Base-by-base conservation (phyloP, 1,140 invertebrate species). In the Caerostris darwini region DNA sequence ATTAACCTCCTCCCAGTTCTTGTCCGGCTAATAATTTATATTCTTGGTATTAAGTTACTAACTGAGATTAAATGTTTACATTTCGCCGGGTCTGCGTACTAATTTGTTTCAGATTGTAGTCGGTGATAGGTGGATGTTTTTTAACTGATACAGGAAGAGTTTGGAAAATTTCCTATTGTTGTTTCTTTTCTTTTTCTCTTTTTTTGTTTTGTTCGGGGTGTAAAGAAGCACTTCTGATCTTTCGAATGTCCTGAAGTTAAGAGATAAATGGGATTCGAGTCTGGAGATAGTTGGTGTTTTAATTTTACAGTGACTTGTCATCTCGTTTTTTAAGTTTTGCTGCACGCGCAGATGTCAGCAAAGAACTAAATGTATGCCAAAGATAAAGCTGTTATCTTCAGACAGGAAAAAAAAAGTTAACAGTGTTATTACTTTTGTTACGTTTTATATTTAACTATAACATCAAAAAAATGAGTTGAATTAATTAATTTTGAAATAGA, bases 1-100 rank as follows among this genome's bases (percentile, higher is more conserved):
- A 54, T 59, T 86, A 57, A 19, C n/a, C 56, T 58, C n/a, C 19
- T 82, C 56, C 34, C 54, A 54, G 7, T 57, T 57, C 57, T 59
- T 58, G 58, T 59, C 83, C 34, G 59, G 53, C 17, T 19, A 59
- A 86, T 34, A 86, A 86, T 86, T 86, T 86, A 86, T 86, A 57
- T 86, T 86, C 83, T 61, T 61, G 57, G 83, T 50, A 86, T 86
- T 86, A 86, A 86, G 83, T 86, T 86, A 34, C 83, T 86, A 86
- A 86, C 6, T 61, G 19, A 86, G 83, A 86, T 86, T 86, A 86
- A 86, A 86, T 61, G 83, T 86, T 86, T 86, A 86, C 83, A 86
- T 59, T 86, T 19, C 58, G 8, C 10, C 19, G 57, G 19, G 17
- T 59, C n/a, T 86, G 57, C 19, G 6, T 86, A 34, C 83, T 86